These are phyloP conservation scores for Palythoa grandiflora DNA, from an alignment of 92 coral and sea anemone genomes.

Conservation along the genomic window DNA sequence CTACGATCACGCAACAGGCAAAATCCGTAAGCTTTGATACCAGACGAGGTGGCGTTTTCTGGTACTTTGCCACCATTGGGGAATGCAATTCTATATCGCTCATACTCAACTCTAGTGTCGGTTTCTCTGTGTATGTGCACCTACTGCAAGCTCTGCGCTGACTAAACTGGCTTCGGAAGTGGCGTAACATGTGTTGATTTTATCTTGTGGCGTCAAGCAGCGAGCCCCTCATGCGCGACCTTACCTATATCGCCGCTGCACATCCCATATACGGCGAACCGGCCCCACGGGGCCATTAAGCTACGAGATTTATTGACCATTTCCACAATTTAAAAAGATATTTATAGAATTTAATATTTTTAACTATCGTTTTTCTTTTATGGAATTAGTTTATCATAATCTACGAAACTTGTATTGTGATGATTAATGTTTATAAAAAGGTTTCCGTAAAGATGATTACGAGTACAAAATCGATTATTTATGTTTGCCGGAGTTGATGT, in stretches of 20 bases:
- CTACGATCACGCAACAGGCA: constrained; percentile 11
- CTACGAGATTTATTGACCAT: background rate
- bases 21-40: constrained; percentile 31
- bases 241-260: constrained; percentile 12
- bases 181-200: background rate
- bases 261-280: constrained; percentile 21
- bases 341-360: background rate
- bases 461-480: background rate
- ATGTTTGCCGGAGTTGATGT: background rate
- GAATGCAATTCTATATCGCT: constrained; percentile 9
- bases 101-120: background rate
- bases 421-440: background rate
- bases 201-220: background rate
- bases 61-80: background rate
- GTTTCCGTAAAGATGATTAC: background rate
- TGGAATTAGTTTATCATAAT: background rate
- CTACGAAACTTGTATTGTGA: background rate
- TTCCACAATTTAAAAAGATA: background rate
- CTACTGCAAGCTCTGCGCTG: background rate
- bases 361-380: background rate
- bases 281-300: background rate
- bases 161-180: background rate
- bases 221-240: constrained; percentile 16
- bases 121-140: background rate
- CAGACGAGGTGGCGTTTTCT: constrained; percentile 11